These are phyloP conservation scores for Phaetusa simplex DNA, from an alignment of 2,113 vertebrate species.

Conservation along the genomic window DNA sequence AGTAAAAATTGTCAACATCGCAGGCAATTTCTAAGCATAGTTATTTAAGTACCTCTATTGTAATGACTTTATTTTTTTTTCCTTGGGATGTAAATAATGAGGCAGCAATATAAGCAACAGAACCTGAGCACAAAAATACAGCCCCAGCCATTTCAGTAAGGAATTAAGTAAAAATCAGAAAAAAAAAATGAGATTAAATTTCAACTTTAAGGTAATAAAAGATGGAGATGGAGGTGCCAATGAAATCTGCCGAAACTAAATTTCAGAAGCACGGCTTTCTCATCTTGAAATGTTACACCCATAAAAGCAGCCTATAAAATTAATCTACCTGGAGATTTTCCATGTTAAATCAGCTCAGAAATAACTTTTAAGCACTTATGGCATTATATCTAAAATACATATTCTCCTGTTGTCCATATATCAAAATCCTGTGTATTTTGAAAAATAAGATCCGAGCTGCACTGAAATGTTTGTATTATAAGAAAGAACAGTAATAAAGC, in stretches of 20 bases:
- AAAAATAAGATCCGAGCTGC: constrained; percentile 21
- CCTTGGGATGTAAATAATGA: neutral
- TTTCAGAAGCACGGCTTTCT: constrained; percentile 62
- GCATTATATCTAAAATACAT: constrained; percentile 41
- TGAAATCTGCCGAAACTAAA: constrained; percentile 57
- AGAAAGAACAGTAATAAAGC: constrained; percentile 63
- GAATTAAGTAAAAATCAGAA: constrained; percentile 39
- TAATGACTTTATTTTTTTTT: neutral
- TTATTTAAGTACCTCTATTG: neutral
- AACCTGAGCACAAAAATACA: neutral
- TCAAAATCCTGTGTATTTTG: constrained; percentile 22
- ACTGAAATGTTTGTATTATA: constrained; percentile 62
- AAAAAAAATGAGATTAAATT: constrained; percentile 52
- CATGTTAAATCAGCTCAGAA: constrained; percentile 66
- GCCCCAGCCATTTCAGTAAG: neutral
- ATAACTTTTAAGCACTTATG: constrained; percentile 54
- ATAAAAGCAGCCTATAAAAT: constrained; percentile 69
- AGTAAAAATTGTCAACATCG: neutral
- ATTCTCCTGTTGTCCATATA: constrained; percentile 38
- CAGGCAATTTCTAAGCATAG: neutral
- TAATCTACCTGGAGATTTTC: constrained; percentile 68
- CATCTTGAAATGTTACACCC: constrained; percentile 68
- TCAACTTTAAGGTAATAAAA: constrained; percentile 59
- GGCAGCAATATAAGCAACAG: neutral
- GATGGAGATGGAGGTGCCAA: constrained; percentile 41